Conservation (phyloP, 2,797 vertebrate genomes). For the Hippopotamyrus pictus region DNA sequence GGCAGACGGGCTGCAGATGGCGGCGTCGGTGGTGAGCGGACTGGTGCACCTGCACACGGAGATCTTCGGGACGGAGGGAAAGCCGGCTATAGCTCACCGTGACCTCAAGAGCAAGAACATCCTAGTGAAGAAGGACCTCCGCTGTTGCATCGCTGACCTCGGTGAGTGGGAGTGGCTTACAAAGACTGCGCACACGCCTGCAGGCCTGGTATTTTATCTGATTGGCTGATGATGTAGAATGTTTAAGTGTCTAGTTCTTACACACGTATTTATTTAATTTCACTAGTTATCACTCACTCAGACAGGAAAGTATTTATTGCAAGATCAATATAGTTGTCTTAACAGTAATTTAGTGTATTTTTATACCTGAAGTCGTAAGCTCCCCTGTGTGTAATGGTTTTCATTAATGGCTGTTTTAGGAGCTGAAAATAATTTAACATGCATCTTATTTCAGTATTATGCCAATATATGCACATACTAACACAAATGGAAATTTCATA, state of each 20-base stretch:
- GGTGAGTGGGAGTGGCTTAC: conserved; percentile 47
- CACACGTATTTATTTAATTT: not conserved
- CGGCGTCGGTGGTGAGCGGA: conserved; percentile 63
- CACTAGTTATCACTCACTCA: not conserved
- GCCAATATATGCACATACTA: not conserved
- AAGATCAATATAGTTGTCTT: not conserved
- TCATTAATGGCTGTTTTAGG: not conserved
- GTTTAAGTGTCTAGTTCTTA: not conserved
- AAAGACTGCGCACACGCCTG: not conserved
- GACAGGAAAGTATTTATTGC: not conserved
- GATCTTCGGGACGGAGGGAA: conserved; percentile 73
- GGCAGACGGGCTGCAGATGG: conserved; percentile 67
- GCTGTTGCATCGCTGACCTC: conserved; percentile 74
- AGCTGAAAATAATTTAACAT: not conserved
- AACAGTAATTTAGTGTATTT: not conserved
- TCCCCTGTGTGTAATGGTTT: not conserved
- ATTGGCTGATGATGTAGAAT: not conserved
- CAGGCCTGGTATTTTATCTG: not conserved
- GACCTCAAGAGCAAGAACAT: conserved; percentile 79
- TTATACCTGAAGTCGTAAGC: not conserved
- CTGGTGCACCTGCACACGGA: conserved; percentile 73
- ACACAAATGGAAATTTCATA: conserved; percentile 1
- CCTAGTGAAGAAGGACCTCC: conserved; percentile 70
- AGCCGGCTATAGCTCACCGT: conserved; percentile 71
- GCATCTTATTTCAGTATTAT: not conserved